Evolutionary conservation across 2,113 vertebrate genomes (phyloP), one percentile per base, ranked within the genome.

Genomic region (Asarcornis scutulata): DNA sequence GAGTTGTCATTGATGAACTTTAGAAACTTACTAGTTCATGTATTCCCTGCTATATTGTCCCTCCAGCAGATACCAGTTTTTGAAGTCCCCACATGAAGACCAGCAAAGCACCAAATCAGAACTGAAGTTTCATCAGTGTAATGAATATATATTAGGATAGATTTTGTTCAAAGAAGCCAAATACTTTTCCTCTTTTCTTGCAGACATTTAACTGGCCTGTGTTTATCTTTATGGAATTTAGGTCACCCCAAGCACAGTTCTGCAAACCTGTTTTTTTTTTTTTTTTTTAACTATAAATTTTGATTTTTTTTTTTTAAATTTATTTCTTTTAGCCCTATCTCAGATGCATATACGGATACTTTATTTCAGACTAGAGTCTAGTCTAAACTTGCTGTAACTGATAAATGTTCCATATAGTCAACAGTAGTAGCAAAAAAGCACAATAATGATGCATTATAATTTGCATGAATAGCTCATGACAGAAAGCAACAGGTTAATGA

Each of bases 11-110:
- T 52, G 50, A 26, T 52, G 50, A 25, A 52, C 50, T 52, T 26
- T 13, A 52, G 50, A 52, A 52, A 52, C 50, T 26, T 52, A 11
- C 50, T 5, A 13, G 25, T 26, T 52, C 25, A 12, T 17, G n/a
- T 62, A 32, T 10, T 56, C 5, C 4, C 9, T 2, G 0, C 5
- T 81, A 7, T 15, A 52, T 42, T 64, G 11, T n/a, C 5, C 6
- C 9, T 66, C 2, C 10, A 38, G 48, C 17, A 62, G 14, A 36
- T 58, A 26, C 3, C 8, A 13, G 6, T 63, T 10, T 4, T 6
- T 55, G 26, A 88, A 85, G 32, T 14, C 9, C 11, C 12, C 17
- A 52, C 2, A 27, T 27, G 14, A 74, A 74, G 58, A 80, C 32
- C 31, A 83, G 18, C 3, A 48, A 83, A 77, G 59, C 74, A 72